Evolutionary conservation across 2,113 vertebrate genomes (phyloP).

Genomic region (Atractosteus spatula): DNA sequence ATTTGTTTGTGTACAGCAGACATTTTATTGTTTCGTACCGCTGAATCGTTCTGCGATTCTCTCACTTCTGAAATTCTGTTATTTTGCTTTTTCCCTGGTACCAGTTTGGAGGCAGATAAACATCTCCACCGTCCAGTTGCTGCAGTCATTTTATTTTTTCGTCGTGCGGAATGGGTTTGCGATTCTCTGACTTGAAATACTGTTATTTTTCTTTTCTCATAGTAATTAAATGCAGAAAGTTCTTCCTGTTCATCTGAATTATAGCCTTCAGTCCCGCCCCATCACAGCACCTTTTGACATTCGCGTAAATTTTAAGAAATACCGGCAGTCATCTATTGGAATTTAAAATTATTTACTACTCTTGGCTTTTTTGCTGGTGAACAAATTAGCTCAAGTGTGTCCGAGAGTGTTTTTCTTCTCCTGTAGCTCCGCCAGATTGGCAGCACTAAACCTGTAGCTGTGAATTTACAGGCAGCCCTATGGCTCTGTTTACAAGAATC

Average conservation of each 20-base stretch:
- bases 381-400: constrained; percentile 26
- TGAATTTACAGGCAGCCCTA: constrained; percentile 12
- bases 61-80: too few relatives aligned
- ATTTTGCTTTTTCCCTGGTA: too few relatives aligned
- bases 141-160: constrained; percentile 3
- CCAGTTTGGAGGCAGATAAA: too few relatives aligned
- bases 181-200: too few relatives aligned
- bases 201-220: too few relatives aligned
- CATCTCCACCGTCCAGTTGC: too few relatives aligned
- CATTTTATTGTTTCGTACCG: too few relatives aligned
- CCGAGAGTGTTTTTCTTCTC: background rate
- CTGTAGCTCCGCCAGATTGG: background rate
- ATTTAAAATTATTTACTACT: constrained; percentile 21
- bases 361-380: constrained; percentile 16
- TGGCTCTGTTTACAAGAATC: constrained; percentile 5
- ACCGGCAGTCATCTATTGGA: constrained; percentile 23
- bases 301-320: constrained; percentile 11
- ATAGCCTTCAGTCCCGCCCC: constrained; percentile 9
- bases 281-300: background rate
- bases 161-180: background rate
- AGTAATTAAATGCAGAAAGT: constrained; percentile 19
- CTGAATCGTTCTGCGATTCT: too few relatives aligned
- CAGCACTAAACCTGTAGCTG: background rate
- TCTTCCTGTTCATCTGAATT: constrained; percentile 20
- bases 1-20: too few relatives aligned